Conservation (phyloP, 2,888 invertebrate species). For the Dysmachus trigonus region DNA sequence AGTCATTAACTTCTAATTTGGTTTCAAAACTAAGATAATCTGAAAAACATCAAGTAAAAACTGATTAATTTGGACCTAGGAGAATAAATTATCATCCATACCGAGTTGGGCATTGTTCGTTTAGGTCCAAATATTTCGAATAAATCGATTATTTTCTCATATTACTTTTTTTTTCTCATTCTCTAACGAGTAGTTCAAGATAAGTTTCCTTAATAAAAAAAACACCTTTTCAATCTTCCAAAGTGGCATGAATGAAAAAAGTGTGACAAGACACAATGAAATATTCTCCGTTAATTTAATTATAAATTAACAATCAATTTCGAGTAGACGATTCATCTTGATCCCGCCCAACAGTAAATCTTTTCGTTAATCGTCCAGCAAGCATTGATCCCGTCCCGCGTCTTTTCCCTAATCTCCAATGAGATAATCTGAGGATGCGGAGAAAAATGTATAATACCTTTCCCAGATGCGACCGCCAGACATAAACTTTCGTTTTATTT, state of each 20-base stretch:
- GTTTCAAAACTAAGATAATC: too few relatives aligned
- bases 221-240: not conserved
- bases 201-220: not conserved
- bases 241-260: not conserved
- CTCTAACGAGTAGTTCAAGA: not conserved
- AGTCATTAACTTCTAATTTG: not conserved
- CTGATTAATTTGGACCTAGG: too few relatives aligned
- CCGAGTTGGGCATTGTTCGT: too few relatives aligned
- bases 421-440: not conserved
- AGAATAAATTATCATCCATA: too few relatives aligned
- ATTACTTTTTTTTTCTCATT: too few relatives aligned
- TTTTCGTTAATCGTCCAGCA: not conserved
- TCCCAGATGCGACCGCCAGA: not conserved
- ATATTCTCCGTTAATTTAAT: not conserved
- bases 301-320: not conserved
- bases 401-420: not conserved
- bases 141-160: not conserved
- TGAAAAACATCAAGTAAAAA: too few relatives aligned
- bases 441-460: not conserved
- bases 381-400: not conserved
- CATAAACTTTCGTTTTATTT: not conserved
- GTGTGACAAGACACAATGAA: not conserved
- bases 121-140: not conserved
- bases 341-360: not conserved
- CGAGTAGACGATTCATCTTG: not conserved